Percentiles rank a stretch among this genome's conserved stretches.
phyloP scores from a whole-genome alignment of 2,888 invertebrate genomes.

The Epinotia nisella region DNA sequence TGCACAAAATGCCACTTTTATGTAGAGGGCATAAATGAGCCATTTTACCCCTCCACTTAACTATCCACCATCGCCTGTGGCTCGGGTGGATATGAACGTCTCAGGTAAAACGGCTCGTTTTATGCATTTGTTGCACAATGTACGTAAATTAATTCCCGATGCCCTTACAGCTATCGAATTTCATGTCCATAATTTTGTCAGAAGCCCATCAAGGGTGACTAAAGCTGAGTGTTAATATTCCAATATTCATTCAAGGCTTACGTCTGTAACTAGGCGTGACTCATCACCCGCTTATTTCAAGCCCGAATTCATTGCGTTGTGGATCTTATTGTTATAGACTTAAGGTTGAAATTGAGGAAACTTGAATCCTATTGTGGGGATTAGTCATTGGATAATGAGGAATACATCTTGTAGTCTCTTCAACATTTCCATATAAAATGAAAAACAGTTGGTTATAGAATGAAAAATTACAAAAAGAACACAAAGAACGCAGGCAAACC shows the following conservation, averaged over 20 bases:
- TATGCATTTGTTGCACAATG: no score
- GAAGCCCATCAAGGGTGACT: slow-evolving; percentile 55
- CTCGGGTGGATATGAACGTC: no score
- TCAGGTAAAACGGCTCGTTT: no score
- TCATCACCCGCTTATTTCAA: slow-evolving; percentile 39
- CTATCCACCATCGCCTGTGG: no score
- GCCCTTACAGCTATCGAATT: slow-evolving; percentile 35
- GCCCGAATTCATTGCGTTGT: not conserved
- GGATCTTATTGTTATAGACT: not conserved
- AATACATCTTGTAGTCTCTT: not conserved
- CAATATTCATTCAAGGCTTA: slow-evolving; percentile 48
- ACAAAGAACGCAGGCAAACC: no score
- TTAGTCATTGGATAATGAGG: not conserved
- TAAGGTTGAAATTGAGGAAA: not conserved
- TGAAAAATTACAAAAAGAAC: no score
- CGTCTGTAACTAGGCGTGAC: slow-evolving; percentile 55
- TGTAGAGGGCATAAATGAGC: no score
- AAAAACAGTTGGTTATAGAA: no score
- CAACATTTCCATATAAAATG: no score
- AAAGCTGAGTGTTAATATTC: slow-evolving; percentile 29
- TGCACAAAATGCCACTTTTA: no score
- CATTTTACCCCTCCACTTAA: no score
- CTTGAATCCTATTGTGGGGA: not conserved
- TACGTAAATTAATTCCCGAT: not conserved
- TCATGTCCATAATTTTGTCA: slow-evolving; percentile 48